A percentile compares a stretch with the other conserved stretches of the same genome.
Conservation (phyloP, 2,797 vertebrate genomes). For the Fratercula arctica region DNA sequence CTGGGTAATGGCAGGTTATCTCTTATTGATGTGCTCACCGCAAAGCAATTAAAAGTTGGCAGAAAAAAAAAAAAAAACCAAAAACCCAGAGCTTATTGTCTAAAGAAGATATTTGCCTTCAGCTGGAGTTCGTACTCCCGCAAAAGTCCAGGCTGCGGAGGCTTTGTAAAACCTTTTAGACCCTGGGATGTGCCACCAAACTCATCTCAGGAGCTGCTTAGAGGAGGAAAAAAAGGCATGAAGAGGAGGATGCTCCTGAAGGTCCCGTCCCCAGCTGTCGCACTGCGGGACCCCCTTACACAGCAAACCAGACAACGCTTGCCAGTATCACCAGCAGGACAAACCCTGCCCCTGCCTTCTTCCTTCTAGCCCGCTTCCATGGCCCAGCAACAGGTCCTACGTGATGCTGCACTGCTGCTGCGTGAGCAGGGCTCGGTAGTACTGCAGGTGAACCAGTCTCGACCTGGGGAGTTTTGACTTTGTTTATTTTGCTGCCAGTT, state of each 20-base stretch:
- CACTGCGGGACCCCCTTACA: background rate
- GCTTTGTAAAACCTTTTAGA: background rate
- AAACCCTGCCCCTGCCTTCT: background rate
- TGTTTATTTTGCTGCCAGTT: background rate
- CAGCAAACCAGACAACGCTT: background rate
- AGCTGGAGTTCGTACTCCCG: background rate
- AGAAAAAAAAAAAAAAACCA: background rate
- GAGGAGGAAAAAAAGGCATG: background rate
- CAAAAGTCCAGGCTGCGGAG: background rate
- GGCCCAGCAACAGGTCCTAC: background rate
- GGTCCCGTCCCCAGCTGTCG: accelerated
- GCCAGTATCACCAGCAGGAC: background rate
- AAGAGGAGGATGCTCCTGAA: background rate
- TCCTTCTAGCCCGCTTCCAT: background rate
- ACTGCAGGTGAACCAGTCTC: background rate
- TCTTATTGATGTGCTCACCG: background rate
- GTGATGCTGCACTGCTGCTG: accelerated
- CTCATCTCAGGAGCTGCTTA: background rate
- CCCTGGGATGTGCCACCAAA: background rate
- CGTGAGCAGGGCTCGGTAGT: accelerated
- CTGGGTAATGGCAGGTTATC: background rate
- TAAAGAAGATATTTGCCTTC: background rate
- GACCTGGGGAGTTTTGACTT: background rate
- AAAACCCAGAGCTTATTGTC: background rate
- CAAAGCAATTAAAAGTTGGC: background rate